Conservation (phyloP, 1,140 invertebrate species). For the Phocides pigmalion region DNA sequence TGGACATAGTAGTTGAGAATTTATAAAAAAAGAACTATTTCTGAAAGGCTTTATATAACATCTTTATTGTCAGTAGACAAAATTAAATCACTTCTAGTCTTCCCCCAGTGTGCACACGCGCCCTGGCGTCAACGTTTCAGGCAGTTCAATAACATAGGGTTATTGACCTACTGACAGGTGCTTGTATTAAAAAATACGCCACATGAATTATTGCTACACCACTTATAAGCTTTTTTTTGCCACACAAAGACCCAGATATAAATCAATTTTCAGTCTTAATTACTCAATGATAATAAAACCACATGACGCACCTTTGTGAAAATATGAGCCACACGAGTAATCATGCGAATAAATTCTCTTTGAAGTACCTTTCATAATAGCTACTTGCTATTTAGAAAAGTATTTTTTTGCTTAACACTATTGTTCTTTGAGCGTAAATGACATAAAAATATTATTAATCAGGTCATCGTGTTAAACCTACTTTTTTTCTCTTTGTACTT, state of each 20-base stretch:
- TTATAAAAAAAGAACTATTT: neutral
- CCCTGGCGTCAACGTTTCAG: conserved; percentile 19
- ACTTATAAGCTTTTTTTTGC: conserved; percentile 8
- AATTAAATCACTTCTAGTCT: conserved; percentile 4
- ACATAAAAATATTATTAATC: conserved; percentile 23
- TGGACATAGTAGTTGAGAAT: too few relatives aligned
- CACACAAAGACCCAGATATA: conserved; percentile 8
- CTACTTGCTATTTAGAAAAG: conserved; percentile 11
- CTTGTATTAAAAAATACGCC: conserved; percentile 38
- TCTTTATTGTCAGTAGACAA: neutral
- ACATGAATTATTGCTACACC: conserved; percentile 10
- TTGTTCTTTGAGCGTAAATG: conserved; percentile 19
- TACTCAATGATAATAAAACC: neutral
- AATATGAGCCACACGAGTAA: conserved; percentile 3
- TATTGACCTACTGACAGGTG: conserved; percentile 51
- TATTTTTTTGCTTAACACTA: conserved; percentile 8
- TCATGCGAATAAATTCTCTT: conserved; percentile 12
- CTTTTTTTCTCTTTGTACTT: conserved; percentile 18
- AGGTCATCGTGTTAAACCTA: conserved; percentile 22
- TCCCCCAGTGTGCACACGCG: conserved; percentile 13
- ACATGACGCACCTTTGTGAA: neutral
- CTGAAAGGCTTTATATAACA: neutral
- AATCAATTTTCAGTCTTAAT: neutral
- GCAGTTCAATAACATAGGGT: conserved; percentile 54
- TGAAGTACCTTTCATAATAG: conserved; percentile 18